Evolutionary conservation across 2,113 vertebrate species (phyloP).

Genomic region (Lepidiolamprologus cunningtoni): DNA sequence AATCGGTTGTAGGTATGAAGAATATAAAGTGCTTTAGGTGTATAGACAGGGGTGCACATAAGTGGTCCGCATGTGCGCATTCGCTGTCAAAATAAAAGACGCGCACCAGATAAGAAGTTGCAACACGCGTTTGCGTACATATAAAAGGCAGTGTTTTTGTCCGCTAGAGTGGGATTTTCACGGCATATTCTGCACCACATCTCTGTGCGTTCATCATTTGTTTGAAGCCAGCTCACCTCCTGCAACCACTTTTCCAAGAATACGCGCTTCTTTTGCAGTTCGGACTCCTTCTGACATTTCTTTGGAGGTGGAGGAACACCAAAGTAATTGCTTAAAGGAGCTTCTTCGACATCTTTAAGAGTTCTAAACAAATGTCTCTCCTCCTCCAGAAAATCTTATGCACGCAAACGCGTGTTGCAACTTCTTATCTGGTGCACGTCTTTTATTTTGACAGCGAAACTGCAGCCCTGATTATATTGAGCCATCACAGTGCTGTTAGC

Average conservation of each 20-base stretch:
- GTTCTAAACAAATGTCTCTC: no score
- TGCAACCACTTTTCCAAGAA: no score
- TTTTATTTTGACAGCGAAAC: neutral
- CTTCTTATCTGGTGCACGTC: no score
- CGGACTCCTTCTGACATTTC: no score
- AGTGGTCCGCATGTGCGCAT: neutral
- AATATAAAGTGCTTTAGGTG: neutral
- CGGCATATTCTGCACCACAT: neutral
- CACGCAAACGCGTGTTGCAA: no score
- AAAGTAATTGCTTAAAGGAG: no score
- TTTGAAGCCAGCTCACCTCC: neutral
- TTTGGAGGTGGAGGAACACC: no score
- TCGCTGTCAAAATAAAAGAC: neutral
- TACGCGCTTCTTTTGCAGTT: no score
- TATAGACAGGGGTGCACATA: neutral
- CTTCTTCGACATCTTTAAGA: no score
- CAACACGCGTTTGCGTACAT: rapidly evolving
- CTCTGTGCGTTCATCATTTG: rapidly evolving
- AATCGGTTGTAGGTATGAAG: neutral
- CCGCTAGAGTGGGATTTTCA: neutral
- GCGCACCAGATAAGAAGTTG: neutral
- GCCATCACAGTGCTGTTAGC: neutral
- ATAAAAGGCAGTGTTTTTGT: neutral
- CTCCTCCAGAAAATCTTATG: no score
- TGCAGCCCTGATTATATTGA: neutral